A percentile compares a stretch with the other conserved stretches of the same genome.
These are phyloP conservation scores for Caenorhabditis sp. DNA, from an alignment of 2,888 invertebrate species.

Conservation along the genomic window DNA sequence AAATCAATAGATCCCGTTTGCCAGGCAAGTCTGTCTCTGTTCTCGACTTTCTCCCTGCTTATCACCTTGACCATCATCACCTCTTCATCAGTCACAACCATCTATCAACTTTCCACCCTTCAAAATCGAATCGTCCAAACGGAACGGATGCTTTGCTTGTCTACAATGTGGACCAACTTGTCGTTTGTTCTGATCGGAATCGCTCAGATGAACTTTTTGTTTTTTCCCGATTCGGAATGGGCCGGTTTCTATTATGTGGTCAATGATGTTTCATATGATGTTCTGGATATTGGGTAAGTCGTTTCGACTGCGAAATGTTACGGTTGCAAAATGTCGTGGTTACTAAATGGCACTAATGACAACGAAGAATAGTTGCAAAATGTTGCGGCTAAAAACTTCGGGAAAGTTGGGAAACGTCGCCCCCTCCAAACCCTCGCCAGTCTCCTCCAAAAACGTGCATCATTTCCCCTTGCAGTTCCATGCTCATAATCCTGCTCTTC, in stretches of 20 bases:
- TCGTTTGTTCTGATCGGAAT: neutral
- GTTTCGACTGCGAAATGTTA: too few relatives aligned
- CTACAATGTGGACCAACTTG: slow-evolving; percentile 20
- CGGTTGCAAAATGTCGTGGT: too few relatives aligned
- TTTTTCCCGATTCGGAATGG: neutral
- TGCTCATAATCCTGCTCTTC: slow-evolving; percentile 4
- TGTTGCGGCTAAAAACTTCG: too few relatives aligned
- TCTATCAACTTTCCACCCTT: slow-evolving; percentile 29
- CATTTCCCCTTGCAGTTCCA: neutral
- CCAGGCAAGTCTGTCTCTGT: slow-evolving; percentile 5
- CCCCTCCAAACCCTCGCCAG: too few relatives aligned
- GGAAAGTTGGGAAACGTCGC: too few relatives aligned
- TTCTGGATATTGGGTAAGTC: slow-evolving; percentile 30
- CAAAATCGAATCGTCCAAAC: slow-evolving; percentile 18
- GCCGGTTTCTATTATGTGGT: neutral
- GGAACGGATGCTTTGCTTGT: slow-evolving; percentile 24
- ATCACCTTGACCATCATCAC: neutral
- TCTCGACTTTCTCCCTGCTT: neutral
- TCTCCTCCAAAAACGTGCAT: neutral
- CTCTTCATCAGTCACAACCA: slow-evolving; percentile 3
- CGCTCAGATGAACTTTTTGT: slow-evolving; percentile 16
- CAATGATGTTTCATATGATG: slow-evolving; percentile 32
- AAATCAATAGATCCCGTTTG: too few relatives aligned
- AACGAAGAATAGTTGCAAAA: too few relatives aligned
- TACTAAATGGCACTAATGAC: too few relatives aligned